These are phyloP conservation scores for Micrastur ruficollis DNA, from an alignment of 2,797 vertebrate genomes.

Conservation along the genomic window DNA sequence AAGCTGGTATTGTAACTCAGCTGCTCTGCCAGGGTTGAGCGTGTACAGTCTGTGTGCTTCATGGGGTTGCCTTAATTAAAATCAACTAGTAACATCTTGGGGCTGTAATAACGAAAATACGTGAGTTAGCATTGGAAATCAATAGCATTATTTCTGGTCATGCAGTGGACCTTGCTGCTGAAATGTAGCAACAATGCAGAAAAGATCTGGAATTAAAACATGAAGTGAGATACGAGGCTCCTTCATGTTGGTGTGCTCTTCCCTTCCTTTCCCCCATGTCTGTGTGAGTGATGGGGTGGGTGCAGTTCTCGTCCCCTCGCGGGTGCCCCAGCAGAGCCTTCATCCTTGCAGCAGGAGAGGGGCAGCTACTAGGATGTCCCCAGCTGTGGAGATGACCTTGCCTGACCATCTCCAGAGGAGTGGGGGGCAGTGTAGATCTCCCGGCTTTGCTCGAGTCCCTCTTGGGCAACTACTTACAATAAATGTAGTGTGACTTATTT, in stretches of 20 bases:
- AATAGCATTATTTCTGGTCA: neutral
- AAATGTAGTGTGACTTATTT: neutral
- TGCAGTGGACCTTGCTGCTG: neutral
- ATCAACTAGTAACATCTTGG: neutral
- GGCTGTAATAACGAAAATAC: neutral
- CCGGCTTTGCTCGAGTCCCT: neutral
- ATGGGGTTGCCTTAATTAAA: neutral
- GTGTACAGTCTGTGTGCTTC: fast-evolving
- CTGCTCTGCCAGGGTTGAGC: neutral
- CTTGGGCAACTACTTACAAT: neutral
- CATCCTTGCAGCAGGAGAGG: neutral
- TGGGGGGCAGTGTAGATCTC: neutral
- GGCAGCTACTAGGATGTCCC: neutral
- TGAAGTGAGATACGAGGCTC: neutral
- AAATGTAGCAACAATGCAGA: neutral
- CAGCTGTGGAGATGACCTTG: neutral
- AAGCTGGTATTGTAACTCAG: fast-evolving
- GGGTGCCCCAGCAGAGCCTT: neutral
- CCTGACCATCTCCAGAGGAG: neutral
- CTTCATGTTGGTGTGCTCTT: neutral
- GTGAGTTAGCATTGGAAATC: neutral
- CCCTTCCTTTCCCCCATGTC: neutral
- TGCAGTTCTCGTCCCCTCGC: neutral
- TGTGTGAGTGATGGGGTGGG: neutral
- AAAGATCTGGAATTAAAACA: neutral